Conservation (phyloP, 2,113 vertebrate species). For the Noctilio leporinus region DNA sequence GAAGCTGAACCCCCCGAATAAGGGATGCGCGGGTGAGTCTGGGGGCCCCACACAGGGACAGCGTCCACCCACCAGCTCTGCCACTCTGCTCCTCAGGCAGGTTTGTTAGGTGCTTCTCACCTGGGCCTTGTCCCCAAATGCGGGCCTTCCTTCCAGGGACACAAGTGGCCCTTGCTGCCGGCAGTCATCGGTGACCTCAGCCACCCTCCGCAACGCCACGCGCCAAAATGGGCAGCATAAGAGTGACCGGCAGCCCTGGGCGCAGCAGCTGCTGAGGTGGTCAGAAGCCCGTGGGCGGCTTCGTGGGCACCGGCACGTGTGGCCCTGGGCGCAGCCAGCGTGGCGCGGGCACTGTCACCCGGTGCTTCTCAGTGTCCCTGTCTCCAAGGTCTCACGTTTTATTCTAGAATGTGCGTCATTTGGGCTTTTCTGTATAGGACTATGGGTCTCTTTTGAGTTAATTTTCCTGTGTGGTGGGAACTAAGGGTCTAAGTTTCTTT, state of each 20-base stretch:
- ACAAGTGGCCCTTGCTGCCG: background rate
- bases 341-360: too few relatives aligned
- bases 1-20: fast-evolving
- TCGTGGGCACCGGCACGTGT: background rate
- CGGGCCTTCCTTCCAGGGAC: fast-evolving
- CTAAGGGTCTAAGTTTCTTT: background rate
- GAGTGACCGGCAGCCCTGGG: background rate
- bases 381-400: background rate
- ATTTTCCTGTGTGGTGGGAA: background rate
- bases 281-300: too few relatives aligned
- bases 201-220: too few relatives aligned
- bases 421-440: background rate
- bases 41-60: fast-evolving
- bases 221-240: too few relatives aligned
- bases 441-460: background rate
- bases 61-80: fast-evolving
- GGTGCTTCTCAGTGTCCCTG: too few relatives aligned
- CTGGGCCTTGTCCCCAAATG: background rate
- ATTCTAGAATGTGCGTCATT: background rate
- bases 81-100: too few relatives aligned
- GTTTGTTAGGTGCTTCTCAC: fast-evolving
- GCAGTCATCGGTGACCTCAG: background rate
- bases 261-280: background rate
- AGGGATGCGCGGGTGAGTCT: fast-evolving
- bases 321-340: background rate